phyloP scores from a whole-genome alignment of 53 echinoderm and acorn worm genomes.

The Patiria pectinifera region DNA sequence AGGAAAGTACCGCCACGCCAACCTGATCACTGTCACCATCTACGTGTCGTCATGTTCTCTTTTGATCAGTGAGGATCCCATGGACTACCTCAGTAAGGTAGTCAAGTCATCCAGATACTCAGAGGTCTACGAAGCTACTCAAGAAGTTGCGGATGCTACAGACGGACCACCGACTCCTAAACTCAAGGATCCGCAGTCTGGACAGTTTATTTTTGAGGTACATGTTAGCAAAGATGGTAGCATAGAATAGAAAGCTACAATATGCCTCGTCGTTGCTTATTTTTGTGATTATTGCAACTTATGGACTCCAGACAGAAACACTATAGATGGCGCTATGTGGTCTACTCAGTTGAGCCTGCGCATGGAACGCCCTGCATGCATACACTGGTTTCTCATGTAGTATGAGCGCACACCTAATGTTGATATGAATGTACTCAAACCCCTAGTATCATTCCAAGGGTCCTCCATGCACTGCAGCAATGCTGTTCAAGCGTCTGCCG shows the following conservation, averaged over 20 bases:
- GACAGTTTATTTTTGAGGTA: conserved; percentile 60
- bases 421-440: too few relatives aligned
- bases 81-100: conserved; percentile 18
- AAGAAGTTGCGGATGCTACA: neutral
- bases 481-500: neutral
- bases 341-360: too few relatives aligned
- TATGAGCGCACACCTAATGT: too few relatives aligned
- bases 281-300: too few relatives aligned
- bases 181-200: conserved; percentile 39
- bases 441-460: too few relatives aligned
- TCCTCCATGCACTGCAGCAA: neutral
- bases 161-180: conserved; percentile 60
- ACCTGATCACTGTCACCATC: neutral
- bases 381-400: too few relatives aligned
- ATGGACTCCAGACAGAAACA: too few relatives aligned
- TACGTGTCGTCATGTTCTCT: neutral
- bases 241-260: neutral
- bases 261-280: neutral
- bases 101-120: conserved; percentile 39
- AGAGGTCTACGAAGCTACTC: neutral
- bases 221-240: too few relatives aligned
- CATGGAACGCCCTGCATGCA: too few relatives aligned
- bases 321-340: too few relatives aligned
- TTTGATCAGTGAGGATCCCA: conserved; percentile 27
- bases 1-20: too few relatives aligned